Conservation (phyloP, 2,888 invertebrate genomes). For the Pherbina coryleti region DNA sequence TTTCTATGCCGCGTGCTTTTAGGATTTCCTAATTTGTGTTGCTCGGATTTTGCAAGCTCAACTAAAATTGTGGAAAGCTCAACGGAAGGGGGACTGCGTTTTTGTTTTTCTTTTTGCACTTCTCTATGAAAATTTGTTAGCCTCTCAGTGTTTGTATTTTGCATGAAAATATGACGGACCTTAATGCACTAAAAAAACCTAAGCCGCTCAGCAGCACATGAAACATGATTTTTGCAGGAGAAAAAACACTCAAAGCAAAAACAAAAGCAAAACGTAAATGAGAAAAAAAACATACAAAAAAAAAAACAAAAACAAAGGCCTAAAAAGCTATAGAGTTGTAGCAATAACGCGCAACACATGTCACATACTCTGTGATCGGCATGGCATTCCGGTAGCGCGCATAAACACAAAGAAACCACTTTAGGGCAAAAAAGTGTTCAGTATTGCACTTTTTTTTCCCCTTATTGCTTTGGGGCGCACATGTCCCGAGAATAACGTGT, state of each 20-base stretch:
- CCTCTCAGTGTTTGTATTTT: background rate
- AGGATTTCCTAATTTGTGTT: background rate
- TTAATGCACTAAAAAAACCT: background rate
- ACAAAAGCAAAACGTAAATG: background rate
- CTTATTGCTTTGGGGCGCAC: background rate
- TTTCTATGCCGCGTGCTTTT: background rate
- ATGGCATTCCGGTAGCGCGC: conserved; percentile 15
- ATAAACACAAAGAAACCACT: conserved; percentile 13
- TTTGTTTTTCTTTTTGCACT: background rate
- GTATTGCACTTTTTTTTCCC: conserved; percentile 2
- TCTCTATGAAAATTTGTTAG: background rate
- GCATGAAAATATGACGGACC: background rate
- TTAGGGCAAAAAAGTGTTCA: background rate
- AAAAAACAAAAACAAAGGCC: background rate
- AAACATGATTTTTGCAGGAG: background rate
- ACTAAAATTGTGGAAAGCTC: conserved; percentile 3
- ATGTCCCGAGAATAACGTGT: background rate
- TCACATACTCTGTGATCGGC: background rate
- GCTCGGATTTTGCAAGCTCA: conserved; percentile 1
- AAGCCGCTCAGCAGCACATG: background rate
- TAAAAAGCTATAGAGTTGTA: background rate
- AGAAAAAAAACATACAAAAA: background rate
- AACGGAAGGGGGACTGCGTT: background rate
- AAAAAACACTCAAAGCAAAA: conserved; percentile 1
- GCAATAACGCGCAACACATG: background rate